Conservation (phyloP, 2,113 vertebrate genomes). For the Ictalurus furcatus region DNA sequence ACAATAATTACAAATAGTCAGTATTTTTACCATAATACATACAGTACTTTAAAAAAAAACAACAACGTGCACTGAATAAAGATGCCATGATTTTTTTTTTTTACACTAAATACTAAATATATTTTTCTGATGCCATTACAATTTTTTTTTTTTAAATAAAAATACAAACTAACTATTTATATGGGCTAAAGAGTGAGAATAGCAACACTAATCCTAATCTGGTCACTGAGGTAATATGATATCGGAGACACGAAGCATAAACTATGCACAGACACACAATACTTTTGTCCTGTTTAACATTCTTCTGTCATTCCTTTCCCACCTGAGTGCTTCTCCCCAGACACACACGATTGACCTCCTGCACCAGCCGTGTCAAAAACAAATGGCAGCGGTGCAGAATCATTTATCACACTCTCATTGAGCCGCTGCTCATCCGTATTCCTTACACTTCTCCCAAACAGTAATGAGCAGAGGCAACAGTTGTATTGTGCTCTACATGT, state of each 20-base stretch:
- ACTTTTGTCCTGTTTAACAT: constrained; percentile 33
- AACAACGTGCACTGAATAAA: neutral
- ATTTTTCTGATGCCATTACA: neutral
- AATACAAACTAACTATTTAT: neutral
- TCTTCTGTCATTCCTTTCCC: constrained; percentile 28
- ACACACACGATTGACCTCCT: constrained; percentile 46
- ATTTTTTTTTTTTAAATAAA: too few species aligned
- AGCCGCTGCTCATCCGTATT: constrained; percentile 20
- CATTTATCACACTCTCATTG: constrained; percentile 50
- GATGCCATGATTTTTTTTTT: neutral
- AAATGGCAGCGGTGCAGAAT: constrained; percentile 26
- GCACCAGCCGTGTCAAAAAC: constrained; percentile 42
- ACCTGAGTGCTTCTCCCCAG: constrained; percentile 35
- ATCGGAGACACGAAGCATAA: constrained; percentile 50
- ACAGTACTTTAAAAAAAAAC: neutral
- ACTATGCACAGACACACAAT: constrained; percentile 62
- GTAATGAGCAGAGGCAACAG: neutral
- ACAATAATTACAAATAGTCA: neutral
- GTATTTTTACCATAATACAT: neutral
- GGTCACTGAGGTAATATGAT: constrained; percentile 50
- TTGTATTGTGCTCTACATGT: constrained; percentile 32
- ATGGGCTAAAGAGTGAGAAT: neutral
- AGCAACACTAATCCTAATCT: neutral
- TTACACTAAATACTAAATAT: neutral
- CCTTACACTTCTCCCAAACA: constrained; percentile 14